Evolutionary conservation across 2,888 invertebrate species (phyloP).

Genomic region (Nemotelus nigrinus): DNA sequence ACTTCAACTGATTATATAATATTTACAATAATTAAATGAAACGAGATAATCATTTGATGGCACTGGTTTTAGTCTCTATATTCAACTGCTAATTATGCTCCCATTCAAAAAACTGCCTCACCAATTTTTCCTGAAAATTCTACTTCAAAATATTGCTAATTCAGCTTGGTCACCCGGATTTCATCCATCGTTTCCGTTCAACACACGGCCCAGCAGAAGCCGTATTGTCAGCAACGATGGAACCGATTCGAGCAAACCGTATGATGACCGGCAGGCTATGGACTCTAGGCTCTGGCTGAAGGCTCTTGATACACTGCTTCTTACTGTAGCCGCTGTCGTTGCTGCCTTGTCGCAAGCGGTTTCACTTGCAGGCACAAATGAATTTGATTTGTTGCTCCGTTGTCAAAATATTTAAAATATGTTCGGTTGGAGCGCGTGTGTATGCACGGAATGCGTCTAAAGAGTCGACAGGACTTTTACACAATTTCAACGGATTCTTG

Average conservation of each 20-base stretch:
- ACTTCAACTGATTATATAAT: too few relatives aligned
- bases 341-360: constrained; percentile 13
- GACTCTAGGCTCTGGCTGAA: not conserved
- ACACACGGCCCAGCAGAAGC: not conserved
- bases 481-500: constrained; percentile 46
- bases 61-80: too few relatives aligned
- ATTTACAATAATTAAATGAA: too few relatives aligned
- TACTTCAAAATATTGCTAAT: too few relatives aligned
- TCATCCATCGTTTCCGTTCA: too few relatives aligned
- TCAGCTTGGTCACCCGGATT: too few relatives aligned
- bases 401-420: constrained; percentile 52
- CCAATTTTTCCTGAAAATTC: too few relatives aligned
- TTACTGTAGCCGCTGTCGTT: not conserved
- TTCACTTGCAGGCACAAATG: constrained; percentile 46
- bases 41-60: too few relatives aligned
- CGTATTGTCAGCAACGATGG: constrained; percentile 29
- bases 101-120: too few relatives aligned
- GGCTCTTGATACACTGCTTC: constrained; percentile 10
- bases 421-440: constrained; percentile 50
- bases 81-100: too few relatives aligned
- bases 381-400: constrained; percentile 51
- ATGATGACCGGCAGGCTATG: constrained; percentile 9
- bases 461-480: constrained; percentile 50
- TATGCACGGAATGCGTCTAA: constrained; percentile 50
- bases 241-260: constrained; percentile 22